Evolutionary conservation across 2,888 invertebrate species (phyloP), one percentile per base, ranked within the genome.

Genomic region (Tricholauxania praeusta): DNA sequence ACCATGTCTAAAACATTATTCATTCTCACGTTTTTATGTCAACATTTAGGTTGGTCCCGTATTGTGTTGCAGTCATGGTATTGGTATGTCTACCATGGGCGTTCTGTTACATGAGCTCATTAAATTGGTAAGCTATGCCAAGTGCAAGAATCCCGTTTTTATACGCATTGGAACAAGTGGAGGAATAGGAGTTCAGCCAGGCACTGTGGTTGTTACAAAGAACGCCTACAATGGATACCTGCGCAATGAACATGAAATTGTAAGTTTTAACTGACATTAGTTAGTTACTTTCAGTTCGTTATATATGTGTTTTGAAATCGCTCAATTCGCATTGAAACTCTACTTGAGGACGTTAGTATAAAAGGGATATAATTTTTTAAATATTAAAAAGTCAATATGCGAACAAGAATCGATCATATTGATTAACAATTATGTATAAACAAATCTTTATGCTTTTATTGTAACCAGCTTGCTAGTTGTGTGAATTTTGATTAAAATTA

Each of bases 51-150:
- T 85, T 52, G 88, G 87, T 0, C 84, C 83, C 0, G 83, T 88
- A 0, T 65, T 88, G 10, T 86, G 85, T 66, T 84, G 82, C 14
- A 87, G 87, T 51, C 99, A 99, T 84, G 99, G 99, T 39, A 98
- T 99, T 93, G 99, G 99, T 3, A 94, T 96, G 74, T 96, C 98
- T 0, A 98, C 99, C 0, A 92, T 98, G 76, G 95, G 96, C n/a
- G 97, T 99, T 76, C 89, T 99, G 68, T 90, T 99, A n/a, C 97
- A 98, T 85, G 99, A 99, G 89, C 89, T 97, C 70, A 94, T 98
- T 81, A 99, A 99, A 89, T 89, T 99, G 79, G 94, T 98, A 91
- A 92, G 92, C 83, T 94, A 96, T 83, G 97, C 99, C n/a, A 93
- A 91, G 82, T 94, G 92, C 72, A 90, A 90, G 69, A 95, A 96